Evolutionary conservation across 2,113 vertebrate genomes (phyloP).

Genomic region (Glaucidium brasilianum): DNA sequence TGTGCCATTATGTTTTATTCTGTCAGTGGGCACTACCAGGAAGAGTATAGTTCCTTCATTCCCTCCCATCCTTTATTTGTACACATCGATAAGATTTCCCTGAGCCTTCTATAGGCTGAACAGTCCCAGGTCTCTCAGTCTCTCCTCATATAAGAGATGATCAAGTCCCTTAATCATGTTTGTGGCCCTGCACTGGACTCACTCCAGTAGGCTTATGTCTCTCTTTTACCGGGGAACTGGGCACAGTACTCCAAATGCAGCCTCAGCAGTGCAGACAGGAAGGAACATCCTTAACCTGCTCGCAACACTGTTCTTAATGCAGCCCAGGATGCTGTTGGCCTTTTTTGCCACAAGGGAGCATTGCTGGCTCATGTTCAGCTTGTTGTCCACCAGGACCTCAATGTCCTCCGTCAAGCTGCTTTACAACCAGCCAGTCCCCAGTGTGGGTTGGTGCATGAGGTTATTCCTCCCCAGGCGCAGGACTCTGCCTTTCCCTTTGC

Average conservation of each 20-base stretch:
- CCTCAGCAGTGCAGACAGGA: neutral
- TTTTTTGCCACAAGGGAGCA: neutral
- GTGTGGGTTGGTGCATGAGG: neutral
- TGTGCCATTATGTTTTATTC: neutral
- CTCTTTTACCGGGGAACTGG: neutral
- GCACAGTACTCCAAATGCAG: neutral
- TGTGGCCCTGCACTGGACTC: neutral
- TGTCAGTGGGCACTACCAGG: neutral
- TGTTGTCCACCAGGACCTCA: neutral
- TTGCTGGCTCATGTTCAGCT: neutral
- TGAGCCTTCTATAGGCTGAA: neutral
- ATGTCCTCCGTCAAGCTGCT: neutral
- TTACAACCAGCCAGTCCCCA: neutral
- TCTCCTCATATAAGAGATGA: neutral
- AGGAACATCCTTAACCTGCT: neutral
- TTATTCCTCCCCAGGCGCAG: neutral
- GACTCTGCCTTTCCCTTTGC: neutral
- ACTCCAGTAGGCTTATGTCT: neutral
- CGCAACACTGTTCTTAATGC: neutral
- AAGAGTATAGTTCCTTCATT: neutral
- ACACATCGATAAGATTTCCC: neutral
- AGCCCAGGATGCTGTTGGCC: neutral
- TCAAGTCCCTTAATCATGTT: neutral
- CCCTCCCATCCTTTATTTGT: neutral
- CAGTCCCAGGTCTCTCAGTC: neutral